These are phyloP conservation scores for Drepanosiphum platanoidis DNA, from an alignment of 2,888 invertebrate species.

Conservation along the genomic window DNA sequence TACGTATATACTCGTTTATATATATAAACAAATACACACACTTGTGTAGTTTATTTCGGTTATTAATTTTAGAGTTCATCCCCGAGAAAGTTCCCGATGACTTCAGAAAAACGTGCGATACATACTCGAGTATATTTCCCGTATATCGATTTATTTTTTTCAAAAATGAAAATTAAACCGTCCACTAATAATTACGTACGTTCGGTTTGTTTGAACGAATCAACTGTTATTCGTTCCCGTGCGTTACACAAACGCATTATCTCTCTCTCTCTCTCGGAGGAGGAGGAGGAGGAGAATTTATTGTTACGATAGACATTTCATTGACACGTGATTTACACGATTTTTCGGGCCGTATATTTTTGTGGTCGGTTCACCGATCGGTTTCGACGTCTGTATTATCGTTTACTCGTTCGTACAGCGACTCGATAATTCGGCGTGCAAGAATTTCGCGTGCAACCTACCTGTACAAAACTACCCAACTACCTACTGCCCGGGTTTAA, in stretches of 20 bases:
- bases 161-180: background rate
- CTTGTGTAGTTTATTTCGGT: background rate
- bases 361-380: too few species aligned
- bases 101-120: background rate
- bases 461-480: too few species aligned
- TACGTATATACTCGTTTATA: background rate
- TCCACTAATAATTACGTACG: background rate
- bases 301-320: too few species aligned
- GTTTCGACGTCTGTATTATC: too few species aligned
- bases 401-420: too few species aligned
- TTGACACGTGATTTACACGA: too few species aligned
- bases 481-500: too few species aligned
- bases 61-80: conserved; percentile 9
- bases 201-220: background rate
- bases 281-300: too few species aligned
- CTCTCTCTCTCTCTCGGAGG: too few species aligned
- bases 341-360: too few species aligned
- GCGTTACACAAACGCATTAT: background rate
- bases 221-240: background rate
- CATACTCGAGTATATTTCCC: background rate
- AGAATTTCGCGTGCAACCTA: too few species aligned
- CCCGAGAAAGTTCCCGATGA: background rate
- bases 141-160: background rate
- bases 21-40: background rate
- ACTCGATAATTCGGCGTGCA: too few species aligned